These are phyloP conservation scores for Crotalus horridus DNA, from an alignment of 2,113 vertebrate genomes.

Conservation along the genomic window DNA sequence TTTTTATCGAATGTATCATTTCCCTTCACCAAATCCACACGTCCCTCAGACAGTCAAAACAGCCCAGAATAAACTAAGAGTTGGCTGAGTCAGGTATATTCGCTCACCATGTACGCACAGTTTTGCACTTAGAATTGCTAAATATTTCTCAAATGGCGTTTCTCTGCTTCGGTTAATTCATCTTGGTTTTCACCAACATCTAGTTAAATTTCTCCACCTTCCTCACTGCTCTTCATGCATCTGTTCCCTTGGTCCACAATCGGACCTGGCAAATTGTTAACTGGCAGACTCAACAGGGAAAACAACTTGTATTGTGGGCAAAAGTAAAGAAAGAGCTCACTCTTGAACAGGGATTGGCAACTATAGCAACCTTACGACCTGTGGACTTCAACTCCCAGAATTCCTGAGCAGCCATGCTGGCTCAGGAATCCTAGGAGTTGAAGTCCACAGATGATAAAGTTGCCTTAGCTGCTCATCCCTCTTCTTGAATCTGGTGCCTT, in stretches of 20 bases:
- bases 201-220: neutral
- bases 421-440: no score
- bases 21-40: slow-evolving; percentile 43
- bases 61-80: slow-evolving; percentile 2
- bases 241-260: neutral
- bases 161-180: neutral
- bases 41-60: slow-evolving; percentile 43
- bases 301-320: slow-evolving; percentile 16
- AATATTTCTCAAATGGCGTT: neutral
- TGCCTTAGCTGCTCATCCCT: neutral
- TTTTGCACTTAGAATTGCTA: neutral
- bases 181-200: neutral
- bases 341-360: slow-evolving; percentile 20
- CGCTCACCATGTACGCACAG: neutral
- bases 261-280: neutral
- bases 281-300: neutral
- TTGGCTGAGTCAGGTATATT: neutral
- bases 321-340: slow-evolving; percentile 44
- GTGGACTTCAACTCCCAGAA: neutral
- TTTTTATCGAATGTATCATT: slow-evolving; percentile 28
- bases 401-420: neutral
- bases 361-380: neutral
- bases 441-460: neutral
- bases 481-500: slow-evolving; percentile 54
- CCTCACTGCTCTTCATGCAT: neutral